These are phyloP conservation scores for Agriopis marginaria DNA, from an alignment of 2,888 invertebrate species.

Conservation along the genomic window DNA sequence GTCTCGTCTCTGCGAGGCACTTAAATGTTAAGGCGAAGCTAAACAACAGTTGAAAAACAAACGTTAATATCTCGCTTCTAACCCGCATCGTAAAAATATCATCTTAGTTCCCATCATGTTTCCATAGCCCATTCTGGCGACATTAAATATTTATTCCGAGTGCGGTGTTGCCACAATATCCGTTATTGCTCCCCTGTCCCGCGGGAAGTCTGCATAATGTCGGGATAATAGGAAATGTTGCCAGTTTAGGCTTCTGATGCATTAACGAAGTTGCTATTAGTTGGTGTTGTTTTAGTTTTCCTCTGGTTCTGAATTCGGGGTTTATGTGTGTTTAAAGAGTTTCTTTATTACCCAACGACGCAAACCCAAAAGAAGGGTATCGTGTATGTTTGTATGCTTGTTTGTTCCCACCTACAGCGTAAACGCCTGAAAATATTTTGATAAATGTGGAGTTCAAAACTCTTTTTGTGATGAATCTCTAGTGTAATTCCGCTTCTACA, in stretches of 20 bases:
- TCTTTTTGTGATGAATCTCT: no score
- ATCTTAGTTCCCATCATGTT: conserved; percentile 12
- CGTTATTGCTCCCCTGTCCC: conserved; percentile 32
- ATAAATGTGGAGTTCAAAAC: no score
- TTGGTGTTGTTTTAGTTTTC: conserved; percentile 15
- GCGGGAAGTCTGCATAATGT: conserved; percentile 24
- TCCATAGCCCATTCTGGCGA: conserved; percentile 12
- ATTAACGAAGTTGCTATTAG: conserved; percentile 21
- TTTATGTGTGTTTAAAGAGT: no score
- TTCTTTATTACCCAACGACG: background rate
- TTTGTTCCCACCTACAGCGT: no score
- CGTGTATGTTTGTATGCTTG: no score
- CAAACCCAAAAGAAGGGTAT: no score
- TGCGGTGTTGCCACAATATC: conserved; percentile 30
- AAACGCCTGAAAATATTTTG: no score
- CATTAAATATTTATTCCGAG: conserved; percentile 28
- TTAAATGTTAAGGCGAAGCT: background rate
- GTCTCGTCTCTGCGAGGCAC: background rate
- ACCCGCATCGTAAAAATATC: conserved; percentile 20
- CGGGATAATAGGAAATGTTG: conserved; percentile 31
- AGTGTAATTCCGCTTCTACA: no score
- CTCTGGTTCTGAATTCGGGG: background rate
- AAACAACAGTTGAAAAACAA: conserved; percentile 3
- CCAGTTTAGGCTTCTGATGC: conserved; percentile 19
- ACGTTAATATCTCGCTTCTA: conserved; percentile 1